Evolutionary conservation across 2,797 vertebrate species (phyloP).

Genomic region (Clarias platycephalus): DNA sequence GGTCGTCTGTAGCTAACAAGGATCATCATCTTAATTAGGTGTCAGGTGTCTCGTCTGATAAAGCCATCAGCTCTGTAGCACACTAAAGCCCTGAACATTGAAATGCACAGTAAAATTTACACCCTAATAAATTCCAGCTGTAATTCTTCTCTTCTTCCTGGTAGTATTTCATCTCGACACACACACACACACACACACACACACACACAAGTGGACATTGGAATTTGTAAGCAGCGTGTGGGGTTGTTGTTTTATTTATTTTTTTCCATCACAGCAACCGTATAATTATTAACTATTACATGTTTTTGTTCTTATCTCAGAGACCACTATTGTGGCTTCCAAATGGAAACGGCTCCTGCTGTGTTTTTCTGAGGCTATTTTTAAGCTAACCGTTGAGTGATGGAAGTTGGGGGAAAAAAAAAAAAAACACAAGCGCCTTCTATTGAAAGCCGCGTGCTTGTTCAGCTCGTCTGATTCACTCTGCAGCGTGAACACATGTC

Average conservation of each 20-base stretch:
- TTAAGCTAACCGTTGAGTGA: slow-evolving; percentile 30
- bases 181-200: background rate
- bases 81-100: background rate
- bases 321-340: slow-evolving; percentile 10
- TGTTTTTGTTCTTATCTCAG: background rate
- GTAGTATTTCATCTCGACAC: slow-evolving; percentile 14
- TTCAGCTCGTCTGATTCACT: slow-evolving; percentile 10
- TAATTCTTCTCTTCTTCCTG: background rate
- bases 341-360: background rate
- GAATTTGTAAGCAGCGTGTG: background rate
- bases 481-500: background rate
- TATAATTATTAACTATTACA: slow-evolving; percentile 29
- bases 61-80: slow-evolving; percentile 11
- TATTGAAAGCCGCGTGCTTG: slow-evolving; percentile 33
- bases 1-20: slow-evolving; percentile 8
- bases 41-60: slow-evolving; percentile 32
- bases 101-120: slow-evolving; percentile 33
- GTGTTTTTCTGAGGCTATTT: slow-evolving; percentile 37
- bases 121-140: slow-evolving; percentile 36
- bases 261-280: background rate
- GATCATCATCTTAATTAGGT: slow-evolving; percentile 13
- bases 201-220: background rate
- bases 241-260: background rate
- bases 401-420: slow-evolving; percentile 21
- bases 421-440: background rate